Conservation (phyloP, 92 coral and sea anemone species). For the Bergia puertoricense region DNA sequence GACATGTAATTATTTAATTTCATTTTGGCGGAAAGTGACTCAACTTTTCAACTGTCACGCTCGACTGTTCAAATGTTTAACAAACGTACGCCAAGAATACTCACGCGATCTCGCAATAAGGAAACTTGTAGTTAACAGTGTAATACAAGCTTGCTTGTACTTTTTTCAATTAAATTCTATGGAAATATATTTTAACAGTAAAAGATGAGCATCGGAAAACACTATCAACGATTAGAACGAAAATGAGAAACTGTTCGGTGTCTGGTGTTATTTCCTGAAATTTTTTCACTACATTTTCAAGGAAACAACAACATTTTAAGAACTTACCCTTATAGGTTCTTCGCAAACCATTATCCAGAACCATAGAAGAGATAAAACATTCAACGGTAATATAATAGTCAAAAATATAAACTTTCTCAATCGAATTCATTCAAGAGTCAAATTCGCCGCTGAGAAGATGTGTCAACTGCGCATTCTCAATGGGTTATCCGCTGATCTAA, state of each 20-base stretch:
- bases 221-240: background rate
- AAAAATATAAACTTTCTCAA: slow-evolving; percentile 25
- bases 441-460: slow-evolving; percentile 41
- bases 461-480: slow-evolving; percentile 23
- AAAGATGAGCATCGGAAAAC: slow-evolving; percentile 3
- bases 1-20: background rate
- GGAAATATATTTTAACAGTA: background rate
- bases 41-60: slow-evolving; percentile 11
- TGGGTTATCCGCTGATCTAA: slow-evolving; percentile 2
- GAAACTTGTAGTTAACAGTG: background rate
- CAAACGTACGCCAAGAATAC: background rate
- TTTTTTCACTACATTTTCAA: background rate
- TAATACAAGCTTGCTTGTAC: background rate
- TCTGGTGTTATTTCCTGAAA: background rate
- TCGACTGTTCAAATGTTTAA: background rate
- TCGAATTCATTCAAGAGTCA: slow-evolving; percentile 44
- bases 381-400: slow-evolving; percentile 25
- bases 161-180: background rate
- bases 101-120: background rate
- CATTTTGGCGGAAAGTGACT: slow-evolving; percentile 28
- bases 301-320: background rate
- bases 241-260: slow-evolving; percentile 28
- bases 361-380: slow-evolving; percentile 30
- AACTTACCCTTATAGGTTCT: slow-evolving; percentile 97
- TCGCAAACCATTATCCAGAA: slow-evolving; percentile 93